Evolutionary conservation across 1,140 invertebrate genomes (phyloP), one percentile per base, ranked within the genome.

Genomic region (Orius laevigatus): DNA sequence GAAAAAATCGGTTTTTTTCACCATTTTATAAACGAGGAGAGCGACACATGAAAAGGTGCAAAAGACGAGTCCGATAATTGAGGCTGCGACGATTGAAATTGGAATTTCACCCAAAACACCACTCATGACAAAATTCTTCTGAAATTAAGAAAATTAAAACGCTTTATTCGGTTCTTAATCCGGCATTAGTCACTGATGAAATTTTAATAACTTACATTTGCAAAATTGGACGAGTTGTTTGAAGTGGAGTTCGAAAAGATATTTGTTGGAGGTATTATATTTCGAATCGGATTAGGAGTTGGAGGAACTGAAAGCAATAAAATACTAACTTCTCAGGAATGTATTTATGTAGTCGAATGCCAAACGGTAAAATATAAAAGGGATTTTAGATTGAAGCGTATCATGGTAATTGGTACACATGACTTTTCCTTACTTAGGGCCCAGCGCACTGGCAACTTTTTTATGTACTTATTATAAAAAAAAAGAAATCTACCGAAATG

Each of bases 211-310:
- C 33, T n/a, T 3, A 36, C 40, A 3, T 18, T 42, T 33, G 40
- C 31, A 2, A 19, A 9, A 19, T 40, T 3, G 9, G 15, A 9
- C 12, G n/a, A 33, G 35, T 19, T 34, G 5, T 31, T 46, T 5
- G 35, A 3, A 16, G 45, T 31, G 11, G 10, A 12, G 31, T 46
- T 46, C 4, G 25, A 1, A 1, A 62, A 67, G 2, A 51, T 45
- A 47, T 69, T 69, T 5, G 58, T 61, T 35, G 70, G 71, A 40
- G 68, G 72, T 58, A 75, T 72, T 52, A 77, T 71, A 54, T 75
- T 75, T 57, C 70, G 69, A 50, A 76, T 75, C 3, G 73, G 69
- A 48, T 67, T 63, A 16, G 70, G 67, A 11, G 66, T 69, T 46
- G 69, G 53, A 31, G 72, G 69, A 53, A 76, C 73, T 74, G 60